These are phyloP conservation scores for Notothenia rossii DNA, from an alignment of 2,113 vertebrate species.

Conservation along the genomic window DNA sequence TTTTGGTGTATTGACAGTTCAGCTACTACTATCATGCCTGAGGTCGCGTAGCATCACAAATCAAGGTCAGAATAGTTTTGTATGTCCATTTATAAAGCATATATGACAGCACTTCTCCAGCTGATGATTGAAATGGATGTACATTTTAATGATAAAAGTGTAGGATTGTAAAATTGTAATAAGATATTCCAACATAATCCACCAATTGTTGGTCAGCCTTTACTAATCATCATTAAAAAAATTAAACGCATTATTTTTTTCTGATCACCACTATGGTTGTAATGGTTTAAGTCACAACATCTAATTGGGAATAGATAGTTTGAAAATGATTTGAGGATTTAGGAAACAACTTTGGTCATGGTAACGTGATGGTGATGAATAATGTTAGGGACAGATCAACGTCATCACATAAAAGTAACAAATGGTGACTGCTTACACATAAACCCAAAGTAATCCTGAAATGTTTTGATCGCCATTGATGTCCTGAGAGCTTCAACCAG, in stretches of 20 bases:
- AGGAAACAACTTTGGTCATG: not conserved
- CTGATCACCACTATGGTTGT: not conserved
- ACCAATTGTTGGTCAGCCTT: not conserved
- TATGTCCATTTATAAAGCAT: not conserved
- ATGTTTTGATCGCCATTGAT: not conserved
- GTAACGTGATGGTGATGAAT: no score
- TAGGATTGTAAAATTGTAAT: not conserved
- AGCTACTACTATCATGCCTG: no score
- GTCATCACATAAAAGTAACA: slow-evolving; percentile 9
- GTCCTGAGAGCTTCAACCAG: not conserved
- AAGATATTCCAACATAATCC: not conserved
- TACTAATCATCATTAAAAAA: not conserved
- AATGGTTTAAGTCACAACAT: not conserved
- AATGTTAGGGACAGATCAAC: no score
- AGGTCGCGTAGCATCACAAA: no score
- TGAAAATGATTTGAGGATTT: not conserved
- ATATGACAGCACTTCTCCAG: not conserved
- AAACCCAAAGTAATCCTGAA: not conserved
- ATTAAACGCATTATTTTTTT: not conserved
- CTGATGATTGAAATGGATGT: not conserved
- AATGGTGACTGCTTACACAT: not conserved
- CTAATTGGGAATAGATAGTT: not conserved
- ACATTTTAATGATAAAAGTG: not conserved
- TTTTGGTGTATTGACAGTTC: no score
- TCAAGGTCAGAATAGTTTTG: no score